Conservation (phyloP, 2,888 invertebrate genomes). For the Furcula furcula region DNA sequence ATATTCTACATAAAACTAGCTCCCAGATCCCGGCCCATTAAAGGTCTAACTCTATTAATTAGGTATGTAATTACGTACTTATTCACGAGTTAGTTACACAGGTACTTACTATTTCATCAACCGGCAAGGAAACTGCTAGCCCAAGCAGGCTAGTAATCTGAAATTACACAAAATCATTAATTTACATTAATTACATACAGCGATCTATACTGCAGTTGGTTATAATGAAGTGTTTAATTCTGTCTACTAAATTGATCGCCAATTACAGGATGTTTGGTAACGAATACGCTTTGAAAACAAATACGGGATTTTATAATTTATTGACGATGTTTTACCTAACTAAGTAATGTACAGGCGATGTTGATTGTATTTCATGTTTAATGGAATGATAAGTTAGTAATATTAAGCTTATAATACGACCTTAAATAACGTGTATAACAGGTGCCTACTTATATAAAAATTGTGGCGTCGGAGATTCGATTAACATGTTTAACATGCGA, state of each 20-base stretch:
- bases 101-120: constrained; percentile 20
- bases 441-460: no score
- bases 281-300: background rate
- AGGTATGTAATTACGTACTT: no score
- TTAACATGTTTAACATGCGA: no score
- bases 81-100: background rate
- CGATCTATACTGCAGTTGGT: background rate
- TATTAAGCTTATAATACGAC: no score
- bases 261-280: background rate
- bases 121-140: constrained; percentile 53
- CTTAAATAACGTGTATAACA: no score
- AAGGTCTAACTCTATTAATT: no score
- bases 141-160: constrained; percentile 61
- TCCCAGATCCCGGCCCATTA: no score
- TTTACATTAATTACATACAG: background rate
- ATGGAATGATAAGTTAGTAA: no score
- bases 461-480: no score
- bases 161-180: constrained; percentile 16
- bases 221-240: background rate
- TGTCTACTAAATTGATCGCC: background rate
- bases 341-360: no score
- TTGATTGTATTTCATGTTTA: no score
- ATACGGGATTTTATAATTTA: background rate
- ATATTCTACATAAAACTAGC: no score
- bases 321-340: background rate